A percentile compares a stretch with the other conserved stretches of the same genome.
phyloP scores from a whole-genome alignment of 1,140 invertebrate genomes.

The Caenorhabditis latens region DNA sequence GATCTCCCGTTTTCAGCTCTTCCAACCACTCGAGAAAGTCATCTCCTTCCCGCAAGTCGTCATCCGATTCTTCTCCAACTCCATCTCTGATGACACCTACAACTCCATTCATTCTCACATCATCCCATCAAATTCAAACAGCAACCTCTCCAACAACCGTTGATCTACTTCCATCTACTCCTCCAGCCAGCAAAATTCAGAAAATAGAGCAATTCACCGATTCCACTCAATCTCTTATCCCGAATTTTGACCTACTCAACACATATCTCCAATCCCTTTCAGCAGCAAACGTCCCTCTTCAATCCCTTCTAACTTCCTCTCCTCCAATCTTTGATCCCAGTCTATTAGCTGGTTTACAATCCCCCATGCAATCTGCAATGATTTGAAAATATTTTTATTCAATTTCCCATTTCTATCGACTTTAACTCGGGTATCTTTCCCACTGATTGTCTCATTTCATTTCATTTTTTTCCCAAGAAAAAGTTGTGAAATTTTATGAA shows the following conservation, averaged over 20 bases:
- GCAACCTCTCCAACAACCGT: slow-evolving; percentile 1
- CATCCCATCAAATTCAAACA: slow-evolving; percentile 1
- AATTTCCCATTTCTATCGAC: neutral
- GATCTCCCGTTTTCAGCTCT: neutral
- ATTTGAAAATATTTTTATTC: neutral
- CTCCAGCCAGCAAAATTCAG: neutral
- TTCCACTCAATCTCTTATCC: neutral
- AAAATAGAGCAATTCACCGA: slow-evolving; percentile 26
- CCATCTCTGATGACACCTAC: neutral
- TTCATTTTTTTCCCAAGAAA: neutral
- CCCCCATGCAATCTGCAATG: neutral
- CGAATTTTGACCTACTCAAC: neutral
- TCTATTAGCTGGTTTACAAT: neutral
- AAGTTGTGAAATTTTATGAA: neutral
- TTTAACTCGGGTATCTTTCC: neutral
- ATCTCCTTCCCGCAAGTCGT: slow-evolving; percentile 28
- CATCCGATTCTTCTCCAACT: slow-evolving; percentile 23
- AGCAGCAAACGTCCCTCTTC: neutral
- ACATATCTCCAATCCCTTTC: slow-evolving; percentile 10
- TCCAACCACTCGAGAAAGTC: slow-evolving; percentile 14
- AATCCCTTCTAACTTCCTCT: neutral
- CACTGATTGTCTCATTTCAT: neutral
- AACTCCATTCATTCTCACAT: neutral
- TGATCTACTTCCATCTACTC: neutral
- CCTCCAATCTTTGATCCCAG: slow-evolving; percentile 1